Evolutionary conservation across 53 echinoderm and acorn worm genomes (phyloP).

Genomic region (Stichopus horrens): DNA sequence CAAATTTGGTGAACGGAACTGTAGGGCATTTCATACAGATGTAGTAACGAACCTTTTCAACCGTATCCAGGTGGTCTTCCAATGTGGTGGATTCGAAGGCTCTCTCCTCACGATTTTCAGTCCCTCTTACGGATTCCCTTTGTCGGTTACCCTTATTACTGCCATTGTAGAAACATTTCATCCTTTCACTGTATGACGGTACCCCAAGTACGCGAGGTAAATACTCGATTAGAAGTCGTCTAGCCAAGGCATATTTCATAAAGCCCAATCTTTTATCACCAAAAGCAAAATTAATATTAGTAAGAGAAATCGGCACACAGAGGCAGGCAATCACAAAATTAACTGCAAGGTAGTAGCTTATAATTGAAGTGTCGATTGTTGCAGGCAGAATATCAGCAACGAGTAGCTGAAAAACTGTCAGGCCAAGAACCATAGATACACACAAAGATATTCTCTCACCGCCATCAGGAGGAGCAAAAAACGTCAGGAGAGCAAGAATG

Average conservation of each 20-base stretch:
- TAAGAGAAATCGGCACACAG: background rate
- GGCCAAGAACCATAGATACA: conserved; percentile 11
- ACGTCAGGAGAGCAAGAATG: background rate
- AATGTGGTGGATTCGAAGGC: no score
- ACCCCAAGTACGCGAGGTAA: background rate
- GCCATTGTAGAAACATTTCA: background rate
- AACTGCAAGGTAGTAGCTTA: background rate
- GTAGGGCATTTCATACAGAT: no score
- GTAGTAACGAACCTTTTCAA: no score
- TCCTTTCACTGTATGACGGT: background rate
- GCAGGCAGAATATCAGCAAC: conserved; percentile 9
- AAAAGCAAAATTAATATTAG: conserved; percentile 7
- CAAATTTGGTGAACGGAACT: no score
- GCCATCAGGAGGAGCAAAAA: background rate
- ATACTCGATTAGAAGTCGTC: background rate
- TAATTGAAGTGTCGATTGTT: background rate
- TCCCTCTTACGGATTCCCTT: no score
- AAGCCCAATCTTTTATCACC: background rate
- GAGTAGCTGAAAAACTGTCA: conserved; percentile 4
- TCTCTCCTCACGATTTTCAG: no score
- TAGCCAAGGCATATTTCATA: background rate
- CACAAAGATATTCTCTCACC: conserved; percentile 12
- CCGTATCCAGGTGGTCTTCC: no score
- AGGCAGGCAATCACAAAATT: conserved; percentile 2
- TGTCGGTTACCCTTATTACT: no score